Evolutionary conservation across 2,113 vertebrate genomes (phyloP).

Genomic region (Sinocyclocheilus grahami): DNA sequence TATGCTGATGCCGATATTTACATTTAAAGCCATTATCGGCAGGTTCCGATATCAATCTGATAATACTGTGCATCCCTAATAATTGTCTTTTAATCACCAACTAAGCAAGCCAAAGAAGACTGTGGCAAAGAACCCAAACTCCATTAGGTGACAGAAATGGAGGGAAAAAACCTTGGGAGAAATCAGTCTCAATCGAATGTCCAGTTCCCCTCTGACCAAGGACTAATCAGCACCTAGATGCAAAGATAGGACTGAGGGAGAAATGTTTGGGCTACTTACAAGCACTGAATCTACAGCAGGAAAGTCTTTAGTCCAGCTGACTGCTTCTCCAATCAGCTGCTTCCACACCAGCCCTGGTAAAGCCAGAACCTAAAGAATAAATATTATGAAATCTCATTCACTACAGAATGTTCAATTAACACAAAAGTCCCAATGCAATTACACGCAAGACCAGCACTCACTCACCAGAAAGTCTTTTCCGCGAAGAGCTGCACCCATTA

Average conservation of each 20-base stretch:
- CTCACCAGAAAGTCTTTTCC: slow-evolving; percentile 97
- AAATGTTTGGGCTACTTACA: slow-evolving; percentile 74
- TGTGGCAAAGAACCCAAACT: not conserved
- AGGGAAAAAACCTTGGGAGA: too few relatives aligned
- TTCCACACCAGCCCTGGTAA: slow-evolving; percentile 97
- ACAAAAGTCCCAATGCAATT: not conserved
- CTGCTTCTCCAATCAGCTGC: slow-evolving; percentile 89
- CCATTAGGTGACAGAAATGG: not conserved
- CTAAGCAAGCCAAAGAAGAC: not conserved
- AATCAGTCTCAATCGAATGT: not conserved
- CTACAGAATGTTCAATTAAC: not conserved
- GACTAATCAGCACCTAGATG: not conserved
- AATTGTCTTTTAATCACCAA: not conserved
- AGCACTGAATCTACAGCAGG: slow-evolving; percentile 92
- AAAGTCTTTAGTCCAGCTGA: slow-evolving; percentile 96
- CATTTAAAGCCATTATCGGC: too few relatives aligned
- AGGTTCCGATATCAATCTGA: too few relatives aligned
- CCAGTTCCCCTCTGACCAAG: too few relatives aligned
- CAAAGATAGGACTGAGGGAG: not conserved
- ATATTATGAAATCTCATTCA: slow-evolving; percentile 20
- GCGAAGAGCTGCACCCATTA: slow-evolving; percentile 95
- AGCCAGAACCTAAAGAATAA: slow-evolving; percentile 83
- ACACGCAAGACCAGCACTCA: slow-evolving; percentile 58
- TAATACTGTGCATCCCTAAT: too few relatives aligned
- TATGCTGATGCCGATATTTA: too few relatives aligned